phyloP scores from a whole-genome alignment of 2,797 vertebrate genomes.

The Falco novaeseelandiae region DNA sequence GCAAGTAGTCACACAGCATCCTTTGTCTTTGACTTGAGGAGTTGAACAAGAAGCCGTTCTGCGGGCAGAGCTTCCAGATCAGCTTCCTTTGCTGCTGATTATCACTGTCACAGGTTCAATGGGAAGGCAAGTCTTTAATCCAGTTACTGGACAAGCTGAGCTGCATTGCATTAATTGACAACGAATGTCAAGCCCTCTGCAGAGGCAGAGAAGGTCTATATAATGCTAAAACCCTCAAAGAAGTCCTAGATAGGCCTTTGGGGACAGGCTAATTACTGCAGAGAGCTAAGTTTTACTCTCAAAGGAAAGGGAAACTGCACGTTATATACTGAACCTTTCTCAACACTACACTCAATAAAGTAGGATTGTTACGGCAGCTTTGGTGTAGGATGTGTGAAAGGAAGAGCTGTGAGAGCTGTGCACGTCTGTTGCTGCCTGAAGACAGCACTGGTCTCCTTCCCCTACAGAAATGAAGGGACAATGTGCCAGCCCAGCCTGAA shows the following conservation, averaged over 20 bases:
- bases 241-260: not conserved
- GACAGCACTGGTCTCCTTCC: not conserved
- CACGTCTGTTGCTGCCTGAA: not conserved
- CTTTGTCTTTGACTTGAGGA: slow-evolving; percentile 40
- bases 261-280: slow-evolving; percentile 30
- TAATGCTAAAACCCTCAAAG: not conserved
- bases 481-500: not conserved
- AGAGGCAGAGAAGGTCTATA: not conserved
- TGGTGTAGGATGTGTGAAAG: not conserved
- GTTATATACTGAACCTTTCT: not conserved
- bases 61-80: not conserved
- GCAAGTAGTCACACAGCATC: not conserved
- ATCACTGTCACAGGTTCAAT: slow-evolving; percentile 12
- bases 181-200: slow-evolving; percentile 33
- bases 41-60: not conserved
- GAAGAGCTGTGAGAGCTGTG: not conserved
- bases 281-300: not conserved
- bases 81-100: slow-evolving; percentile 25
- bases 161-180: slow-evolving; percentile 30
- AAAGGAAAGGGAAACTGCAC: not conserved
- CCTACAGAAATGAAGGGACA: not conserved
- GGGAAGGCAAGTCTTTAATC: slow-evolving; percentile 42
- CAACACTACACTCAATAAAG: not conserved
- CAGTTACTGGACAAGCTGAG: slow-evolving; percentile 34
- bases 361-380: not conserved